Evolutionary conservation across 2,797 vertebrate species (phyloP).

Genomic region (Poecile montanus): DNA sequence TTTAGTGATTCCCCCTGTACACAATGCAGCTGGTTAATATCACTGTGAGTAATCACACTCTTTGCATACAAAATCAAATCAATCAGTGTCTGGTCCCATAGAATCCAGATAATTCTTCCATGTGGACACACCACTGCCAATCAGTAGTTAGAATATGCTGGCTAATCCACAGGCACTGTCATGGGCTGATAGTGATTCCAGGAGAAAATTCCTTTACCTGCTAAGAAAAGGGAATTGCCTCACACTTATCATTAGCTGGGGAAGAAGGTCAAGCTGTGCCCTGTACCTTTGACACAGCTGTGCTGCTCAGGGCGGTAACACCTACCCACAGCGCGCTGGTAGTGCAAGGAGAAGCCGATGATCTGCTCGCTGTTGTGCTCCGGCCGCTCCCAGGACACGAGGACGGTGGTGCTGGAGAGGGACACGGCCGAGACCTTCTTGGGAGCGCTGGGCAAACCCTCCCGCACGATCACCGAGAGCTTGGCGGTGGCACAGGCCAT

Average conservation of each 20-base stretch:
- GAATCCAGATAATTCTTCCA: background rate
- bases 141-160: background rate
- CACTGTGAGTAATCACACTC: background rate
- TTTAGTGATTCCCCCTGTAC: background rate
- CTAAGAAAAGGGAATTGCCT: background rate
- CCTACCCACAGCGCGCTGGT: conserved; percentile 88
- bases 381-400: conserved; percentile 91
- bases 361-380: conserved; percentile 94
- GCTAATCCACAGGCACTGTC: background rate
- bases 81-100: background rate
- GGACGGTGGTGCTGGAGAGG: conserved; percentile 88
- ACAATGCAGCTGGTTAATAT: background rate
- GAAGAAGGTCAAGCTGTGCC: background rate
- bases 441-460: conserved; percentile 93
- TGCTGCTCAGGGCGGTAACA: background rate
- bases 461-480: conserved; percentile 91
- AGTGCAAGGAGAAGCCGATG: conserved; percentile 97
- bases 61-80: background rate
- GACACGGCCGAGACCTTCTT: conserved; percentile 83
- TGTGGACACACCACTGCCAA: rapidly evolving
- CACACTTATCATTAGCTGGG: background rate
- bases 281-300: background rate
- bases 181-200: background rate
- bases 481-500: conserved; percentile 90
- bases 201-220: background rate